Conservation (phyloP, 2,113 vertebrate species). For the Plecotus auritus region DNA sequence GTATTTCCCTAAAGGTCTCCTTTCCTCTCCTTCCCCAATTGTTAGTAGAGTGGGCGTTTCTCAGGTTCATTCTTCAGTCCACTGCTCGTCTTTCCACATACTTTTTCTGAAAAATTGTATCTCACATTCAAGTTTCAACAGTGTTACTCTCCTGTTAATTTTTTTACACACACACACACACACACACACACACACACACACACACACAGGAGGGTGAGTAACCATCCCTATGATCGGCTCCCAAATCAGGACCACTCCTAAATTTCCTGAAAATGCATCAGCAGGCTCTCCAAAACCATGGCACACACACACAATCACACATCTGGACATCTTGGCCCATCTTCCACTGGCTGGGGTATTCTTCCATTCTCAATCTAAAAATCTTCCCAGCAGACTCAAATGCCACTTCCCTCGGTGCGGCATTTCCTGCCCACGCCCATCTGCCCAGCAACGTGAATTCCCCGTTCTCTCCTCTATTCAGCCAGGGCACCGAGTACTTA, state of each 20-base stretch:
- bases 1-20: background rate
- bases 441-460: background rate
- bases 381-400: background rate
- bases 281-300: background rate
- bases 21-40: background rate
- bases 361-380: background rate
- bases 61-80: background rate
- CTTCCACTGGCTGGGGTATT: background rate
- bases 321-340: background rate
- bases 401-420: background rate
- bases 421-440: background rate
- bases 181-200: background rate
- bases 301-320: background rate
- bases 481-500: background rate
- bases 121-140: background rate
- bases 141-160: background rate
- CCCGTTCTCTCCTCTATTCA: background rate
- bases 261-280: background rate
- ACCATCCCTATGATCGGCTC: background rate
- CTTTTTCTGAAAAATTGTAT: background rate
- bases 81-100: background rate
- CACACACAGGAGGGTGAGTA: background rate
- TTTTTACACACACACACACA: too few relatives aligned
- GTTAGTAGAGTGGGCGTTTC: background rate
- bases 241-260: background rate